These are phyloP conservation scores for Ctenicera cuprea DNA, from an alignment of 2,888 invertebrate genomes.

Conservation along the genomic window DNA sequence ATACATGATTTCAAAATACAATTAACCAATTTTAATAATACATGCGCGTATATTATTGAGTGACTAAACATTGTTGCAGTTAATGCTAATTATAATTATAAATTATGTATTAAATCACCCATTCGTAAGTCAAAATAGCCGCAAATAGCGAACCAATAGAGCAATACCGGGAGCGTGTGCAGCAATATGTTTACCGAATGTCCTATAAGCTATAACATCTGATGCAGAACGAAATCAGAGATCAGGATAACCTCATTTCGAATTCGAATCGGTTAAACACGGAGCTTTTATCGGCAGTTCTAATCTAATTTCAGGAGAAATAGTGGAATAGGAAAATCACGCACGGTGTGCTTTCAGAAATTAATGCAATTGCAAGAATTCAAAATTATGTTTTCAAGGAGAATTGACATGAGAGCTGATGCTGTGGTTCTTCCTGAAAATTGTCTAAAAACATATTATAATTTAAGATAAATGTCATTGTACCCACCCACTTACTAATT, in stretches of 20 bases:
- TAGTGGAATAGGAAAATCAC: constrained; percentile 20
- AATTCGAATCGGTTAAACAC: constrained; percentile 20
- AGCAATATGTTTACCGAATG: constrained; percentile 8
- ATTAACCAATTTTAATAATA: too few relatives aligned
- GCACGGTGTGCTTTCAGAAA: neutral
- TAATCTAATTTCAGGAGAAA: constrained; percentile 14
- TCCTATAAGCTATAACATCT: constrained; percentile 4
- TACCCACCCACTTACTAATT: too few relatives aligned
- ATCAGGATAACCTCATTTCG: constrained; percentile 20
- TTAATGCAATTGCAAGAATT: constrained; percentile 6
- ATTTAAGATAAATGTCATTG: too few relatives aligned
- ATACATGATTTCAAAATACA: too few relatives aligned
- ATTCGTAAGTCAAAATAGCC: constrained; percentile 5
- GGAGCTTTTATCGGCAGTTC: constrained; percentile 23
- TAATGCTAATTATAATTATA: neutral
- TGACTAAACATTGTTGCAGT: too few relatives aligned
- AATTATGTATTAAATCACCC: neutral
- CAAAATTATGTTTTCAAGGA: neutral
- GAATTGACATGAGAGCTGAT: neutral
- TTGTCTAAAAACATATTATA: too few relatives aligned
- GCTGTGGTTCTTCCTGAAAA: too few relatives aligned
- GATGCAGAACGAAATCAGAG: constrained; percentile 15
- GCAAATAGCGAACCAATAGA: constrained; percentile 14
- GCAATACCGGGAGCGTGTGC: neutral
- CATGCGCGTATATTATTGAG: too few relatives aligned